Evolutionary conservation across 2,113 vertebrate species (phyloP).

Genomic region (Carassius carassius): DNA sequence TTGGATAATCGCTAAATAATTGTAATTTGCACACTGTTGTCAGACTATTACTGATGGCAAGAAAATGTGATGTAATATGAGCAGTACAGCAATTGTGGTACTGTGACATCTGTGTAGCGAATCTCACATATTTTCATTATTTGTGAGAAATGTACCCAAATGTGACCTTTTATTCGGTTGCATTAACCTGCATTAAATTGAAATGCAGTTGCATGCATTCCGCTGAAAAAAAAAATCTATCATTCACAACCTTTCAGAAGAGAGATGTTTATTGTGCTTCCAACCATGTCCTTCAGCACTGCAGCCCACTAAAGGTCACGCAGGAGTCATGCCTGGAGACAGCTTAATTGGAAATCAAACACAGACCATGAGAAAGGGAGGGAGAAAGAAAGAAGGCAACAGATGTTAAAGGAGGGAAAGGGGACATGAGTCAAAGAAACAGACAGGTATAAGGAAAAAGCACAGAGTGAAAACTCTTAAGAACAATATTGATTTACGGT

Average conservation of each 20-base stretch:
- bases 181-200: background rate
- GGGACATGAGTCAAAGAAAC: conserved; percentile 28
- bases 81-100: background rate
- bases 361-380: background rate
- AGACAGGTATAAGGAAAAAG: conserved; percentile 32
- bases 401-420: background rate
- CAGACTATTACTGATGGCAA: background rate
- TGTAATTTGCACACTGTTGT: background rate
- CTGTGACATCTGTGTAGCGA: background rate
- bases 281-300: background rate
- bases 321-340: conserved; percentile 31
- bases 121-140: background rate
- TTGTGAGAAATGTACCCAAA: background rate
- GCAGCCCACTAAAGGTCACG: conserved; percentile 28
- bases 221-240: background rate
- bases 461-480: conserved; percentile 47
- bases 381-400: conserved; percentile 22
- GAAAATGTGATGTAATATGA: background rate
- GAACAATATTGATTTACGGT: conserved; percentile 52
- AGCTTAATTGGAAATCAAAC: conserved; percentile 59
- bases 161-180: background rate
- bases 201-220: conserved; percentile 14
- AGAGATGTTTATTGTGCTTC: background rate
- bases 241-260: background rate
- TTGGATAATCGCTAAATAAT: background rate